Percentiles rank a stretch among this genome's conserved stretches.
Evolutionary conservation across 2,113 vertebrate species (phyloP).

Genomic region (Charina bottae): DNA sequence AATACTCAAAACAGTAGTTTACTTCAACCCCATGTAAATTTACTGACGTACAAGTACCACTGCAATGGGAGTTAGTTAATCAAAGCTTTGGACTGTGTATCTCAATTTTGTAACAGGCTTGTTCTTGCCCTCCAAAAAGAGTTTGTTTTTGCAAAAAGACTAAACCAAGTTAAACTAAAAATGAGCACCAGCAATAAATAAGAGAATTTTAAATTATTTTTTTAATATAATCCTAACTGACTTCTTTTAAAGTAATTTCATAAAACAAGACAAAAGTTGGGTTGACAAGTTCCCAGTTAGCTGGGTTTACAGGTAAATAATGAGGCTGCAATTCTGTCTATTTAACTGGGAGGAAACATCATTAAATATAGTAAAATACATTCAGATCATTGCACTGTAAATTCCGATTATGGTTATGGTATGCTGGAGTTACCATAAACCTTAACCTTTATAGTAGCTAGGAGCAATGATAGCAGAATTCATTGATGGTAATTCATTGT

Average conservation of each 20-base stretch:
- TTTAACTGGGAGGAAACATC: no score
- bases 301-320: background rate
- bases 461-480: no score
- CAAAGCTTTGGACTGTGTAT: background rate
- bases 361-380: no score
- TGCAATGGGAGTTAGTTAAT: background rate
- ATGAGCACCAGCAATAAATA: slow-evolving; percentile 37
- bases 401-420: no score
- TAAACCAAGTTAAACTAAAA: slow-evolving; percentile 4
- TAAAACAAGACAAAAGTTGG: background rate
- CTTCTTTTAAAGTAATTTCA: background rate
- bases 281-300: background rate
- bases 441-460: no score
- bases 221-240: slow-evolving; percentile 21
- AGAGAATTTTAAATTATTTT: slow-evolving; percentile 25
- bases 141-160: slow-evolving; percentile 28
- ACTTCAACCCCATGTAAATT: background rate
- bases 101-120: background rate
- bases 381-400: no score
- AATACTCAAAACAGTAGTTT: background rate
- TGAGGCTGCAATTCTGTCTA: no score
- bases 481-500: no score
- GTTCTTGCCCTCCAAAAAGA: slow-evolving; percentile 30
- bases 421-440: no score
- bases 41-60: background rate